Evolutionary conservation across 2,797 vertebrate species (phyloP).

Genomic region (Malacoctenus gilli): DNA sequence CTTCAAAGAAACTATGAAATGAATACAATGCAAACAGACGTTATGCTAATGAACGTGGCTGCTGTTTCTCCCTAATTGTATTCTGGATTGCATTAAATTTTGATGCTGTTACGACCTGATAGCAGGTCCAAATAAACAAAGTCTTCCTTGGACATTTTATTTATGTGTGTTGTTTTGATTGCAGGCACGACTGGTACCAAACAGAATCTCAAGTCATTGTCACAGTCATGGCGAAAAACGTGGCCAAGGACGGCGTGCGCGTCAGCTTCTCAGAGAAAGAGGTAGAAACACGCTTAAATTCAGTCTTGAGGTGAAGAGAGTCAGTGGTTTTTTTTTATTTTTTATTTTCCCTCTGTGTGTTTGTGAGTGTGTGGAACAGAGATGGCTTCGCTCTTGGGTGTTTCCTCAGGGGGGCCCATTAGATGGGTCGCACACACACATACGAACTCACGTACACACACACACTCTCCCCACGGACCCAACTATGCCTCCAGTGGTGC

Average conservation of each 20-base stretch:
- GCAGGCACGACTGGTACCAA: slow-evolving; percentile 96
- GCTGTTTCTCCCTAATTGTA: too few relatives aligned
- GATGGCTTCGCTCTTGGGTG: slow-evolving; percentile 64
- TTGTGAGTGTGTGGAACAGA: slow-evolving; percentile 29
- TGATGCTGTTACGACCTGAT: too few relatives aligned
- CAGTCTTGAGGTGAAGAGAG: slow-evolving; percentile 9
- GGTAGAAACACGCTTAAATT: slow-evolving; percentile 76
- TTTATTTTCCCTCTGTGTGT: slow-evolving; percentile 5
- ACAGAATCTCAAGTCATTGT: slow-evolving; percentile 95
- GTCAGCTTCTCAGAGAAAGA: slow-evolving; percentile 88
- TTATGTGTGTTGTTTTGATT: slow-evolving; percentile 15
- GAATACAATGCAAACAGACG: too few relatives aligned
- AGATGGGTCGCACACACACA: slow-evolving; percentile 58
- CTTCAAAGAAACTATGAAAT: too few relatives aligned
- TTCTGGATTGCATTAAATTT: background rate
- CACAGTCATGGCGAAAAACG: slow-evolving; percentile 92
- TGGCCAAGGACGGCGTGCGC: slow-evolving; percentile 86
- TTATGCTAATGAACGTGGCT: too few relatives aligned
- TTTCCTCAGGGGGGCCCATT: slow-evolving; percentile 75
- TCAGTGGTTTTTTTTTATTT: slow-evolving; percentile 17
- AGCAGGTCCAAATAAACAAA: background rate
- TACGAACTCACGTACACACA: slow-evolving; percentile 17
- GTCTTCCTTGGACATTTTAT: background rate
- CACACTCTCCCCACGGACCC: slow-evolving; percentile 62
- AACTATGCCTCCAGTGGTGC: slow-evolving; percentile 77